phyloP scores from a whole-genome alignment of 2,888 invertebrate species.

The Anaspis maculata region DNA sequence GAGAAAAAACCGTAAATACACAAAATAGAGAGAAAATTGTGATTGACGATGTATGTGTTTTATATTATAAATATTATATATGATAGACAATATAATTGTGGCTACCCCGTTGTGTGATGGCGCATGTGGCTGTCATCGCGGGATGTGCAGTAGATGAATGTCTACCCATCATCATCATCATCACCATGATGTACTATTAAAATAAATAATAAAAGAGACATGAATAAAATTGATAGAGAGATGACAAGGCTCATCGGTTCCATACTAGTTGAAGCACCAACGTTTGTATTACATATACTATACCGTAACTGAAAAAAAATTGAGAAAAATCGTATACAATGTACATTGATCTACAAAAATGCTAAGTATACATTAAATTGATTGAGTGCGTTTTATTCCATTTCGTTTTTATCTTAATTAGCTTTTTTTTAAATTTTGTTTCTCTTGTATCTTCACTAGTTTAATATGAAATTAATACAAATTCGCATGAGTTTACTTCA shows the following conservation, averaged over 20 bases:
- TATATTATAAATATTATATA: conserved; percentile 15
- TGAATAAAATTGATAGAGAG: conserved; percentile 17
- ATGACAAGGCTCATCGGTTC: conserved; percentile 31
- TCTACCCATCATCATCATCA: conserved; percentile 21
- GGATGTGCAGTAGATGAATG: conserved; percentile 29
- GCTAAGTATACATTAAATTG: conserved; percentile 33
- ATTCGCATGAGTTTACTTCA: too few relatives aligned
- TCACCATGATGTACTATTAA: conserved; percentile 1
- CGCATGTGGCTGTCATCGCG: conserved; percentile 21
- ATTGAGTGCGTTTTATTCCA: conserved; percentile 23
- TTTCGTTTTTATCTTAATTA: too few relatives aligned
- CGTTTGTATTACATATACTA: conserved; percentile 38
- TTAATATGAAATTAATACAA: too few relatives aligned
- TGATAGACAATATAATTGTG: conserved; percentile 39
- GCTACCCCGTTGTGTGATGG: conserved; percentile 21
- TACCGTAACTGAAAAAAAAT: conserved; percentile 25
- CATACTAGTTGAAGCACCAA: conserved; percentile 42
- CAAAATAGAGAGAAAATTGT: conserved; percentile 28
- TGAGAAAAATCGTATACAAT: too few relatives aligned
- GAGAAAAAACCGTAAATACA: conserved; percentile 25
- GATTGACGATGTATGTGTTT: conserved; percentile 42
- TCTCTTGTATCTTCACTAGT: too few relatives aligned
- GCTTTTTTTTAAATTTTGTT: too few relatives aligned
- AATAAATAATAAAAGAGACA: conserved; percentile 5
- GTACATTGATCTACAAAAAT: conserved; percentile 35